Conservation (phyloP, 2,888 invertebrate genomes). For the Rhogogaster chlorosoma region DNA sequence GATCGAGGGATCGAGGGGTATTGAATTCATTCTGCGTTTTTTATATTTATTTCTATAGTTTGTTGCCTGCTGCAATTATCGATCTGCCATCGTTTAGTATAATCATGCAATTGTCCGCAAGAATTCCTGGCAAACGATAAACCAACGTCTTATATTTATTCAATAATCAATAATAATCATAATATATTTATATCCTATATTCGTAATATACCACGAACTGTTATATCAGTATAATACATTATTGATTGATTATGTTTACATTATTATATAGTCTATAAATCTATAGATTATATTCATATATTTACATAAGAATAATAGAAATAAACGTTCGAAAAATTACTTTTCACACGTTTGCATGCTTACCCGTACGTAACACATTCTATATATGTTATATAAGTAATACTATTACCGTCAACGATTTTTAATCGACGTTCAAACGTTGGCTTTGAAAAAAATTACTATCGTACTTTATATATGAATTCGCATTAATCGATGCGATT, state of each 20-base stretch:
- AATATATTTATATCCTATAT: slow-evolving; percentile 61
- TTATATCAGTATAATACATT: slow-evolving; percentile 76
- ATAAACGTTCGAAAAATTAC: slow-evolving; percentile 18
- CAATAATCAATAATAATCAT: slow-evolving; percentile 66
- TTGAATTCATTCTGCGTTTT: slow-evolving; percentile 60
- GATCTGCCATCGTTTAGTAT: slow-evolving; percentile 59
- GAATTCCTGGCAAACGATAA: slow-evolving; percentile 61
- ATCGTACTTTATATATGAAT: background rate
- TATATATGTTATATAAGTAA: too few species aligned
- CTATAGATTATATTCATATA: slow-evolving; percentile 74
- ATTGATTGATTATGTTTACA: slow-evolving; percentile 75
- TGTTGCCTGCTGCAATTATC: slow-evolving; percentile 57
- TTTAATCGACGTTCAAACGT: background rate
- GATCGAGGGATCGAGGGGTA: slow-evolving; percentile 55
- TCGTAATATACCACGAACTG: slow-evolving; percentile 73
- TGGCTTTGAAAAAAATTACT: background rate
- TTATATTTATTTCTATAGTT: slow-evolving; percentile 54
- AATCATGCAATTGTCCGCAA: slow-evolving; percentile 39
- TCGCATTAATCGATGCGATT: background rate
- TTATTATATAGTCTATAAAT: slow-evolving; percentile 68
- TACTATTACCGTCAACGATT: background rate
- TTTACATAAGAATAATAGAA: slow-evolving; percentile 70
- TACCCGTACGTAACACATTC: slow-evolving; percentile 41
- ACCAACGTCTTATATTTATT: slow-evolving; percentile 65
- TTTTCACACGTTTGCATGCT: slow-evolving; percentile 62